These are phyloP conservation scores for Drosophila pruinosa DNA, from an alignment of 1,140 invertebrate species.

Conservation along the genomic window DNA sequence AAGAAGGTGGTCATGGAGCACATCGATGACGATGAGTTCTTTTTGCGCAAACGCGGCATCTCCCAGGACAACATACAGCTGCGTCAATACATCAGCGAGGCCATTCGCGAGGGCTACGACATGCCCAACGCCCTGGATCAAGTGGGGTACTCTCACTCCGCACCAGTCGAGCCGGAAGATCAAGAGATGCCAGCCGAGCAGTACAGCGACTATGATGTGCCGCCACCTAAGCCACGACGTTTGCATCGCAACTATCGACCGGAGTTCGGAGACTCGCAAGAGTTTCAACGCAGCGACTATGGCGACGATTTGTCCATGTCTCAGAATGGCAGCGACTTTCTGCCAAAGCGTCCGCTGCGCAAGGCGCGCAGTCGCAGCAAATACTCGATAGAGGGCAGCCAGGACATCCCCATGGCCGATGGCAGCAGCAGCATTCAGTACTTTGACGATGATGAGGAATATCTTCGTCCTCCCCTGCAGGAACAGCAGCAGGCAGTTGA, in stretches of 20 bases:
- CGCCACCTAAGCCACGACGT: constrained; percentile 75
- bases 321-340: constrained; percentile 77
- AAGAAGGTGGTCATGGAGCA: constrained; percentile 89
- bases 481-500: constrained; percentile 13
- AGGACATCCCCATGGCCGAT: constrained; percentile 67
- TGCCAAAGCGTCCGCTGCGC: constrained; percentile 74
- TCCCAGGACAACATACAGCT: constrained; percentile 92
- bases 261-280: constrained; percentile 69
- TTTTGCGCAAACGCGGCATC: constrained; percentile 90
- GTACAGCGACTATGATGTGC: constrained; percentile 74
- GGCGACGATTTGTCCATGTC: constrained; percentile 78
- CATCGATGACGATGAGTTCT: constrained; percentile 94
- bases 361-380: constrained; percentile 77
- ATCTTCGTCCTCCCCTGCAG: constrained; percentile 63
- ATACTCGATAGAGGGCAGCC: constrained; percentile 82
- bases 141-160: constrained; percentile 82
- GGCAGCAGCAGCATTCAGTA: constrained; percentile 70
- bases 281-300: constrained; percentile 78
- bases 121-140: constrained; percentile 86
- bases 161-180: constrained; percentile 38
- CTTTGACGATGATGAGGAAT: constrained; percentile 80
- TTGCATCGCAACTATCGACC: constrained; percentile 65
- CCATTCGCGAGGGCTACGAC: constrained; percentile 91
- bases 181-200: constrained; percentile 34
- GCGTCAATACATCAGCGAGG: constrained; percentile 88